Evolutionary conservation across 2,797 vertebrate species (phyloP), one percentile per base, ranked within the genome.

Genomic region (Tinamus major): DNA sequence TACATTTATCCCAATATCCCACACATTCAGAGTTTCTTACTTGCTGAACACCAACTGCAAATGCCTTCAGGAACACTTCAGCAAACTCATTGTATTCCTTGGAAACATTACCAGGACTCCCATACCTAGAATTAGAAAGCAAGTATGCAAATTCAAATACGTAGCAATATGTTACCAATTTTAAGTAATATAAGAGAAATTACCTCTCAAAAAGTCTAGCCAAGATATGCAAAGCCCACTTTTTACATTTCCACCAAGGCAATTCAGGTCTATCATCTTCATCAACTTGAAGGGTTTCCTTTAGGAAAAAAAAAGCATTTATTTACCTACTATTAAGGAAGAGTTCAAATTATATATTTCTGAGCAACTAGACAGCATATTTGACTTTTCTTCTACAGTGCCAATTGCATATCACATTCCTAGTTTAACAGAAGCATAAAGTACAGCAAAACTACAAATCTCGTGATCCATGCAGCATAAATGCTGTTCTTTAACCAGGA

Each of bases 191-290:
- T 13, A 92, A 65, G 15, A 84, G 10, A 64, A 80, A 74, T 96
- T 98, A 99, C 99, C 99, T 99, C 97, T 99, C 99, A 97, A 99
- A 99, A 90, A 99, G 98, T 23, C 99, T 98, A 94, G 99, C 99
- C 97, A 99, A 98, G 95, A 99, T 99, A 98, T 99, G 99, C 95
- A 99, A 98, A 65, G 99, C 99, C 99, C 99, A 99, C 95, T 99
- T 99, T 97, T 99, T 99, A 97, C 99, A 99, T 96, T 99, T 99
- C 99, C 99, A 99, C 99, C 99, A 99, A 10, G 99, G 99, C 95
- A 99, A 98, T 95, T 99, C 99, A 18, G 99, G 99, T 87, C 99
- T 98, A 95, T 99, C 99, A 75, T 99, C 99, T 97, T 99, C 99
- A 96, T 99, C 99, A 90, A 99, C 98, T 97, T 99, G 99, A 97